phyloP scores from a whole-genome alignment of 2,113 vertebrate species.

The Alces alces region DNA sequence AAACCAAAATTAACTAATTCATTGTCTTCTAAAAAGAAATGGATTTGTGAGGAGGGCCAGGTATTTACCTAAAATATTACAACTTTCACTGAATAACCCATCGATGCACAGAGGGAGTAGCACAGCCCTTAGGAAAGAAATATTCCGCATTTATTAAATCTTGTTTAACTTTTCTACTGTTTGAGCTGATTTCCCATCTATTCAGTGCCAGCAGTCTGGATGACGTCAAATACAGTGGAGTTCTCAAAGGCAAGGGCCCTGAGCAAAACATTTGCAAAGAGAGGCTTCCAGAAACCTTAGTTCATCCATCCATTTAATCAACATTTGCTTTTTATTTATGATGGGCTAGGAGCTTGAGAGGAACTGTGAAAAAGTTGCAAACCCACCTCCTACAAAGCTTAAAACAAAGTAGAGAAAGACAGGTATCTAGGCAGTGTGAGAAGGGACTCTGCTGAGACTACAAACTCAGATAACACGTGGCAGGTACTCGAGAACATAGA shows the following conservation, averaged over 20 bases:
- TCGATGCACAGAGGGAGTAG: neutral
- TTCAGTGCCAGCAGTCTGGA: neutral
- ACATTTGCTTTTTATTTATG: neutral
- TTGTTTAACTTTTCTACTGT: neutral
- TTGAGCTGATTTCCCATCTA: neutral
- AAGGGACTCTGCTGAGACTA: neutral
- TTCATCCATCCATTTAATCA: neutral
- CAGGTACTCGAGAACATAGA: neutral
- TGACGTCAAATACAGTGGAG: neutral
- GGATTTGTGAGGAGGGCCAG: neutral
- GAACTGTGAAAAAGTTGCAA: neutral
- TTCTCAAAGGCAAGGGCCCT: neutral
- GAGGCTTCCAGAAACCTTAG: neutral
- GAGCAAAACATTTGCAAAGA: neutral
- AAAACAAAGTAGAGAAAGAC: neutral
- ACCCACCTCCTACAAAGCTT: neutral
- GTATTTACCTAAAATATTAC: neutral
- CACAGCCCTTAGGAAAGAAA: neutral
- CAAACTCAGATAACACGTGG: neutral
- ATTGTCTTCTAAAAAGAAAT: neutral
- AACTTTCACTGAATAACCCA: neutral
- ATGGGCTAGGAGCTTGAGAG: neutral
- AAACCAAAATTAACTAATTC: neutral
- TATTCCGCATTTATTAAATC: neutral
- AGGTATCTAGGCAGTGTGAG: neutral